Base-by-base conservation (phyloP, 1,140 invertebrate species). In the Chionoecetes opilio region DNA sequence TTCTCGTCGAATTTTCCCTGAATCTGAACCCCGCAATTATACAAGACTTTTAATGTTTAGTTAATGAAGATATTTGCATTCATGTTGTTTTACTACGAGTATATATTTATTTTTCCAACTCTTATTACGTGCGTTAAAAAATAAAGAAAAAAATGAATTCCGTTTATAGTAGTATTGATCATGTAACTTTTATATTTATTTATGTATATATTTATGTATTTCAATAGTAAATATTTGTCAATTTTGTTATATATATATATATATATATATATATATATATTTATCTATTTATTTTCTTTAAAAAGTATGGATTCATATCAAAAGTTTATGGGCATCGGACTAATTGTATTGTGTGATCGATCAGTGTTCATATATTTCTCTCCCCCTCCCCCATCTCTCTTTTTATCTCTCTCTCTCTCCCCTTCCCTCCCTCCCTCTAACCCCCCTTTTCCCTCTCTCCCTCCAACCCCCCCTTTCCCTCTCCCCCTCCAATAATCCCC, bases 221-320 rank as follows among this genome's bases (percentile, higher is more conserved):
- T 1, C 46, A 53, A 11, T 17, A n/a, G n/a, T 75, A 26, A 21
- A n/a, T 5, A 75, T 26, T 75, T 75, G 26, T 21, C 21, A 21
- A 46, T 5, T 14, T 8, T n/a, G 34, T n/a, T n/a, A n/a, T 90
- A 21, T 90, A 46, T 90, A 21, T 90, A 90, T 90, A 37, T 90
- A 90, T 90, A 37, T 90, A 90, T 90, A 37, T 90, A 46, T 90
- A 37, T 90, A 90, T 90, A 37, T 90, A 90, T 90, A 37, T 90
- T 29, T 46, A 37, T 90, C 38, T 41, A 17, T 37, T 5, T 90
- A 37, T 90, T 21, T 89, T 26, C 26, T 37, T 89, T 26, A 26
- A 37, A 3, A 53, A 17, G 11, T 53, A 53, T 17, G 21, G 46
- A n/a, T 53, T 14, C 46, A 53, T 53, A 53, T 53, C 46, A 11